Evolutionary conservation across 1,140 invertebrate genomes (phyloP).

Genomic region (Pollicipes pollicipes): DNA sequence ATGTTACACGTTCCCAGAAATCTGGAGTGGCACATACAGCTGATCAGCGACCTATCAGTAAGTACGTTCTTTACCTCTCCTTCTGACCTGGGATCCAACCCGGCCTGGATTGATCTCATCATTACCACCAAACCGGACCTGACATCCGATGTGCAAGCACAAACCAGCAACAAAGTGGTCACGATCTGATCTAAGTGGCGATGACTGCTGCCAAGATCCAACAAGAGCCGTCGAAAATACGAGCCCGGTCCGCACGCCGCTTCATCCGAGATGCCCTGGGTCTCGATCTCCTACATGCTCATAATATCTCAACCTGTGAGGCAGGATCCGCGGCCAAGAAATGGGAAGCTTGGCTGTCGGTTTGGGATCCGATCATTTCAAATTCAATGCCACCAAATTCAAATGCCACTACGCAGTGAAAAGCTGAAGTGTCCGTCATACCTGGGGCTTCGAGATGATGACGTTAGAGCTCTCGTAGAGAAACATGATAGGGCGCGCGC

Average conservation of each 20-base stretch:
- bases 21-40: too few species aligned
- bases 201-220: not conserved
- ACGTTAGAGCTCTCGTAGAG: too few species aligned
- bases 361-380: too few species aligned
- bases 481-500: too few species aligned
- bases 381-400: too few species aligned
- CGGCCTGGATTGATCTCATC: not conserved
- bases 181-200: not conserved
- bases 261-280: not conserved
- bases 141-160: not conserved
- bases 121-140: not conserved
- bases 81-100: not conserved
- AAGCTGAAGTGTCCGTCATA: too few species aligned
- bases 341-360: too few species aligned
- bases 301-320: too few species aligned
- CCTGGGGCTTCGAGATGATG: too few species aligned
- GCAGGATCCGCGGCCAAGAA: too few species aligned
- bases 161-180: not conserved
- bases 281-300: not conserved
- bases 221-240: not conserved
- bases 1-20: too few species aligned
- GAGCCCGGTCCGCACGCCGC: not conserved
- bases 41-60: not conserved
- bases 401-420: too few species aligned
- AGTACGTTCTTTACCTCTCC: not conserved